Evolutionary conservation across 2,888 invertebrate genomes (phyloP).

Genomic region (Peribatodes rhomboidaria): DNA sequence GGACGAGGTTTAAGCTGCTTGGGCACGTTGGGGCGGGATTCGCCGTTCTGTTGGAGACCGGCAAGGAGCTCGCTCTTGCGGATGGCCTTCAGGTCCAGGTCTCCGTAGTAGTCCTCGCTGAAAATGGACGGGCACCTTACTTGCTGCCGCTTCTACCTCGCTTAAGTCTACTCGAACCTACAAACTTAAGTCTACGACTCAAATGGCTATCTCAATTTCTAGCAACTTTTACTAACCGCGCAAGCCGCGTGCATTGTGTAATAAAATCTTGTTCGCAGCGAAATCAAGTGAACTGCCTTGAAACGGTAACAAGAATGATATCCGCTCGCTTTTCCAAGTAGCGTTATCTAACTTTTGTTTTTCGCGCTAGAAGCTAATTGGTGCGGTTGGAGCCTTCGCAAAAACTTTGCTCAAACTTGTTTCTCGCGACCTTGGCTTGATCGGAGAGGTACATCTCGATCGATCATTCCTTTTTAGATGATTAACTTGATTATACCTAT

Average conservation of each 20-base stretch:
- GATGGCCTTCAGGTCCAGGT: slow-evolving; percentile 97
- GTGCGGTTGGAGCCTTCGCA: slow-evolving; percentile 57
- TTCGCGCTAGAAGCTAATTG: slow-evolving; percentile 54
- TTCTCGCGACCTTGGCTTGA: slow-evolving; percentile 60
- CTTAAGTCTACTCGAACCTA: slow-evolving; percentile 59
- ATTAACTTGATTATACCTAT: slow-evolving; percentile 30
- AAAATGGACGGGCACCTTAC: slow-evolving; percentile 85
- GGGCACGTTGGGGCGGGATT: slow-evolving; percentile 71
- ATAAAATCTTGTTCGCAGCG: slow-evolving; percentile 71
- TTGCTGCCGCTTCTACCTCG: slow-evolving; percentile 72
- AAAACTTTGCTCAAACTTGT: slow-evolving; percentile 56
- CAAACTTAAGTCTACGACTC: slow-evolving; percentile 59
- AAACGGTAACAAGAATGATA: slow-evolving; percentile 73
- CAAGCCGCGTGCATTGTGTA: slow-evolving; percentile 74
- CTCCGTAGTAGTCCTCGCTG: slow-evolving; percentile 99
- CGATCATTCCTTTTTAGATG: slow-evolving; percentile 30
- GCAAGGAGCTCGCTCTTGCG: slow-evolving; percentile 96
- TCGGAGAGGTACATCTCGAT: slow-evolving; percentile 30
- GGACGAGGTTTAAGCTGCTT: slow-evolving; percentile 87
- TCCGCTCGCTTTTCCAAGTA: slow-evolving; percentile 75
- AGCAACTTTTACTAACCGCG: slow-evolving; percentile 74
- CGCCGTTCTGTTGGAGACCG: slow-evolving; percentile 89
- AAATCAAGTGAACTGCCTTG: slow-evolving; percentile 80
- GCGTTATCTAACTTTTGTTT: slow-evolving; percentile 69
- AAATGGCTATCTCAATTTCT: slow-evolving; percentile 70